Percentiles rank a stretch among this genome's conserved stretches.
Conservation (phyloP, 2,797 vertebrate species). For the Artibeus lituratus region DNA sequence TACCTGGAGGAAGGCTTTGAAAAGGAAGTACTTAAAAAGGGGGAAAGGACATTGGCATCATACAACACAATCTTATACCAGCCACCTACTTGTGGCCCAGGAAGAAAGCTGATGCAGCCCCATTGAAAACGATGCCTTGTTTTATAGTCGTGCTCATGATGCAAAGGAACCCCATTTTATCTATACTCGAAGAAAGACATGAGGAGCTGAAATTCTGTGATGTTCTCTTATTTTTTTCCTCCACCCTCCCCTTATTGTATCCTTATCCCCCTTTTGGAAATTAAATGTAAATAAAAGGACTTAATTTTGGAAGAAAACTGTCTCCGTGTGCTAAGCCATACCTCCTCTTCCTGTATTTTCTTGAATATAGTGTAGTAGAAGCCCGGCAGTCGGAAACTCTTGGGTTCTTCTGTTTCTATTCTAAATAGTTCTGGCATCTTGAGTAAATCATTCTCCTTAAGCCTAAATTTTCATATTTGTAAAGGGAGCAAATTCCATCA, state of each 20-base stretch:
- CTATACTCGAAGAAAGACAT: conserved; percentile 32
- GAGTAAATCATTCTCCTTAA: background rate
- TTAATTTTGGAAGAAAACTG: background rate
- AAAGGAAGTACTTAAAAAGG: background rate
- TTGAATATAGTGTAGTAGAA: background rate
- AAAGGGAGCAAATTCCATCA: background rate
- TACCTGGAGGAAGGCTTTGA: background rate
- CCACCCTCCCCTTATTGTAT: background rate
- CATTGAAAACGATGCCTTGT: background rate
- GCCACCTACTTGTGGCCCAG: background rate
- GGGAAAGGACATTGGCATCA: background rate
- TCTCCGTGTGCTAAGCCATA: background rate
- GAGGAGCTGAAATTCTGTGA: background rate
- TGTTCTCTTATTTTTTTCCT: background rate
- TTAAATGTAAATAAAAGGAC: background rate
- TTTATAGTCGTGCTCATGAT: background rate
- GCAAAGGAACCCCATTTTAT: background rate
- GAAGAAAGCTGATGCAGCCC: background rate
- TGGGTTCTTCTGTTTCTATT: background rate
- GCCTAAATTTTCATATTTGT: background rate
- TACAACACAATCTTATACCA: background rate
- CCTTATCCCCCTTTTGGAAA: background rate
- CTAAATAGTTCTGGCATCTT: background rate
- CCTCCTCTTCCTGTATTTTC: background rate
- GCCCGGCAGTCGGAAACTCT: background rate